Base-by-base conservation (phyloP, 92 coral and sea anemone genomes). In the Actinostola sp. region DNA sequence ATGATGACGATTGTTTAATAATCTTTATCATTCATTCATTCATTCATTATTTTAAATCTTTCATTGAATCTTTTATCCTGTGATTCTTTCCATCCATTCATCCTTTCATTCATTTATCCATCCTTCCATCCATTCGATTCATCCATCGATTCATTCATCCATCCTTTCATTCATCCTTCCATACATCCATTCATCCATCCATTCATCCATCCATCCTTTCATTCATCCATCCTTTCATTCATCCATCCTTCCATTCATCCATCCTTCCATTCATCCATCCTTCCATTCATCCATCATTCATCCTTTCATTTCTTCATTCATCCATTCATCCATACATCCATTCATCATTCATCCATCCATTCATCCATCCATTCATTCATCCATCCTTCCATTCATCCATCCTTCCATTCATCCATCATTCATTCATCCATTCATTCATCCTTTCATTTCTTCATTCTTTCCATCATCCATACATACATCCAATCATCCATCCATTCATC, bases 361-460 rank as follows among this genome's bases (percentile, higher is more conserved):
- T 48, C 12, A 13, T 48, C 20, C n/a, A 48, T 48, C 3, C n/a
- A 17, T 48, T 48, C n/a, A 48, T 48, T 8, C 54, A 48, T 48
- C 3, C n/a, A 17, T 48, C 20, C 3, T 9, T 48, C n/a, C n/a
- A 8, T 21, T 17, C 54, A 48, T 48, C 54, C 54, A 48, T 48
- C 54, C 54, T 9, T 48, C 54, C 54, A 48, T 48, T 48, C n/a
- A 3, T 48, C 20, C 3, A 9, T 48, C n/a, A 48, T 48, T 17
- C 54, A 48, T 48, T 48, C n/a, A 8, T 48, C 45, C 54, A n/a
- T n/a, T n/a, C 54, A 48, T 48, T 17, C 21, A 48, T 48, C 54
- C 54, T 9, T 48, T 21, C 54, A 48, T 48, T 7, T 48, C 4
- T 48, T 48, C 8, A 39, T 39, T 7, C 7, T 7, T 39, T 7